These are phyloP conservation scores for Acronicta aceris DNA, from an alignment of 2,888 invertebrate genomes.

Conservation along the genomic window DNA sequence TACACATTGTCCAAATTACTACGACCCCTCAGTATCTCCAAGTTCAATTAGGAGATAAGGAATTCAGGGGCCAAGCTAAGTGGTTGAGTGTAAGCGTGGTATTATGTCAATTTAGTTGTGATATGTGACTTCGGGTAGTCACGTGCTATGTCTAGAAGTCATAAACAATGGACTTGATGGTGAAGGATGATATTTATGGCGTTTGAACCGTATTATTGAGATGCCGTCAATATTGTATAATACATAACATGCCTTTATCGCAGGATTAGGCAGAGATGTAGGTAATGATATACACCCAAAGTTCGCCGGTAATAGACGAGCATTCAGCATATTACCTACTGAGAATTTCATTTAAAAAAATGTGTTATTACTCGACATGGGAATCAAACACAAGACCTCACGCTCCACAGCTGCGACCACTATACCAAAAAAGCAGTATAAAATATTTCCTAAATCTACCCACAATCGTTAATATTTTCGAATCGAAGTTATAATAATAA, in stretches of 20 bases:
- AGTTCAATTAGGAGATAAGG: constrained; percentile 31
- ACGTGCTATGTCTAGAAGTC: constrained; percentile 56
- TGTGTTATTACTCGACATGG: too few species aligned
- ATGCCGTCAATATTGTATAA: neutral
- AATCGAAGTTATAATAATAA: constrained; percentile 35
- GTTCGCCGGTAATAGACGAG: too few species aligned
- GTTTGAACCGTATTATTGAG: neutral
- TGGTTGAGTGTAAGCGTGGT: constrained; percentile 58
- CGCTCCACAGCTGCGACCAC: too few species aligned
- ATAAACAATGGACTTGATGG: constrained; percentile 44
- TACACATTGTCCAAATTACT: constrained; percentile 64
- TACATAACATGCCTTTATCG: too few species aligned
- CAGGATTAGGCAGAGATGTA: too few species aligned
- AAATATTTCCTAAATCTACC: constrained; percentile 2
- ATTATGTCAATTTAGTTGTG: constrained; percentile 72
- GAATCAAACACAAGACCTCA: too few species aligned
- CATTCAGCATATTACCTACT: too few species aligned
- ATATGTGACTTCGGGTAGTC: constrained; percentile 69
- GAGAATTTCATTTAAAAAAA: too few species aligned
- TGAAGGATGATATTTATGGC: constrained; percentile 16
- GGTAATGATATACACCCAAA: too few species aligned
- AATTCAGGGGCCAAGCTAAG: constrained; percentile 33
- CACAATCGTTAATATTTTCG: constrained; percentile 31
- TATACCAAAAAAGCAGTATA: neutral
- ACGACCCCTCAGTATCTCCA: constrained; percentile 43